These are phyloP conservation scores for Hystrix brachyura DNA, from an alignment of 2,113 vertebrate genomes.

Conservation along the genomic window DNA sequence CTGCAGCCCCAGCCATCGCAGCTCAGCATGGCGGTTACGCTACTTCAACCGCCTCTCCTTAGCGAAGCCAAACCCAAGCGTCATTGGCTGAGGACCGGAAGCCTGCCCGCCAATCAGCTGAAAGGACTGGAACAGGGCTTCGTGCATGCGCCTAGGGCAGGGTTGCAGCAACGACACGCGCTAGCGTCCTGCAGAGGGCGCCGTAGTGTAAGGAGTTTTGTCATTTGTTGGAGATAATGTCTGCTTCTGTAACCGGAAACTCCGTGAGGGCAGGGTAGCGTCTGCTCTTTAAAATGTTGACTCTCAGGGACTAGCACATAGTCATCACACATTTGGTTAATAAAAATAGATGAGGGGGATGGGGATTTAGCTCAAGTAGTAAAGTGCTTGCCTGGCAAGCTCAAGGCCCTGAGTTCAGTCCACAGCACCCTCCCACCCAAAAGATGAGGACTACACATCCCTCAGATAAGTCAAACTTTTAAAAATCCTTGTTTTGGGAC, in stretches of 20 bases:
- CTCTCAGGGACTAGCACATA: background rate
- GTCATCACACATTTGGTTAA: background rate
- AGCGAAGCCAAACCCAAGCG: background rate
- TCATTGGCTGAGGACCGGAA: slow-evolving; percentile 23
- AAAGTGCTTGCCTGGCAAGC: too few relatives aligned
- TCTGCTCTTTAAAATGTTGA: background rate
- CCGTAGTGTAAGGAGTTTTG: too few relatives aligned
- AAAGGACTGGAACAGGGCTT: background rate
- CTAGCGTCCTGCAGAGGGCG: accelerated
- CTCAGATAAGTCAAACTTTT: background rate
- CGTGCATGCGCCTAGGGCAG: accelerated
- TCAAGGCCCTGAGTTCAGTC: too few relatives aligned
- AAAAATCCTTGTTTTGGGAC: background rate
- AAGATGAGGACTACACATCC: background rate
- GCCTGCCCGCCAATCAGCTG: slow-evolving; percentile 66
- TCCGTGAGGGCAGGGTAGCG: background rate
- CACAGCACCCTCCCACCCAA: too few relatives aligned
- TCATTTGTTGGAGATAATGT: background rate
- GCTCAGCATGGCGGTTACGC: slow-evolving; percentile 63
- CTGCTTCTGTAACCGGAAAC: background rate
- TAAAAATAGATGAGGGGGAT: background rate
- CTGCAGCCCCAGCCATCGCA: slow-evolving; percentile 43
- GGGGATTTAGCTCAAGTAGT: too few relatives aligned
- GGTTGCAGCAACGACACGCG: accelerated
- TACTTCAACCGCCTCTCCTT: background rate